Evolutionary conservation across 2,888 invertebrate genomes (phyloP).

Genomic region (Hybos culiciformis): DNA sequence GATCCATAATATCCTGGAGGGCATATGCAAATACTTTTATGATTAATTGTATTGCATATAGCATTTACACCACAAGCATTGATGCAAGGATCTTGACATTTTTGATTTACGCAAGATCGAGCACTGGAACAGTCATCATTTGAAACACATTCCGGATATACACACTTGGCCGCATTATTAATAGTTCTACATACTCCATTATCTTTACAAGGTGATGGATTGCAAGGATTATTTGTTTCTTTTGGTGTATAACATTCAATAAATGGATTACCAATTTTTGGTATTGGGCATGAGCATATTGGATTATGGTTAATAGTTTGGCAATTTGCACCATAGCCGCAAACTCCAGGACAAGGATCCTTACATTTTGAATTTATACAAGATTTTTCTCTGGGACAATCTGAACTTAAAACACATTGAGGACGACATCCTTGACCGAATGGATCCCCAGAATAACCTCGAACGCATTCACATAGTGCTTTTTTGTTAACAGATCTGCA

Average conservation of each 20-base stretch:
- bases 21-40: conserved; percentile 71
- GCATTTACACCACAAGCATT: conserved; percentile 75
- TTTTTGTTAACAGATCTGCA: conserved; percentile 43
- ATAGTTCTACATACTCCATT: conserved; percentile 68
- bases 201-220: conserved; percentile 67
- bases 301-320: conserved; percentile 72
- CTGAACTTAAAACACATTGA: conserved; percentile 70
- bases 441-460: conserved; percentile 61
- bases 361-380: conserved; percentile 68
- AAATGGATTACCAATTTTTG: conserved; percentile 69
- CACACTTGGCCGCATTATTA: conserved; percentile 56
- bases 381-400: conserved; percentile 58
- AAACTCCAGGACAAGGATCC: conserved; percentile 68
- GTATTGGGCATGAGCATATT: conserved; percentile 63
- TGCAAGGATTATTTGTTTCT: conserved; percentile 55
- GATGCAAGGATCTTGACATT: conserved; percentile 71
- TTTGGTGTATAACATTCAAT: conserved; percentile 43
- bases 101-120: conserved; percentile 66
- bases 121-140: conserved; percentile 79
- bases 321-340: conserved; percentile 65
- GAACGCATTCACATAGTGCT: conserved; percentile 60
- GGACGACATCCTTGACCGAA: conserved; percentile 56
- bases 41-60: conserved; percentile 63
- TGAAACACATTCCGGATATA: conserved; percentile 75
- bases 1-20: conserved; percentile 65